phyloP scores from a whole-genome alignment of 2,797 vertebrate species.

The Urosaurus nigricauda region DNA sequence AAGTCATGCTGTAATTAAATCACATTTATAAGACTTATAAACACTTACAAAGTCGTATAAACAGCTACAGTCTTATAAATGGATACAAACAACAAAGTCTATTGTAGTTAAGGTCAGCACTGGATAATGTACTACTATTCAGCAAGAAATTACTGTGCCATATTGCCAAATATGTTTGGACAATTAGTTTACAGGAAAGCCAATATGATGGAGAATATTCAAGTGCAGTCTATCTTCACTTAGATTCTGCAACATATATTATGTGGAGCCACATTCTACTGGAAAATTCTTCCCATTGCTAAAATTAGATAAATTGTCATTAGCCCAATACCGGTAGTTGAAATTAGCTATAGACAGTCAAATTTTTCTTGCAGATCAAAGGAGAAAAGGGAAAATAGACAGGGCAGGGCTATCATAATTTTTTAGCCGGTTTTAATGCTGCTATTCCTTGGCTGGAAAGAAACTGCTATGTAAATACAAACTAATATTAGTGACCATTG shows the following conservation, averaged over 20 bases:
- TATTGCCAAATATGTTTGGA: background rate
- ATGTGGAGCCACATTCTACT: background rate
- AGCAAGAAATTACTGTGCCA: background rate
- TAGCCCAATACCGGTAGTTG: background rate
- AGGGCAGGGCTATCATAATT: background rate
- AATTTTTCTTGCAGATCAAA: slow-evolving; percentile 1
- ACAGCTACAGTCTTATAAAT: slow-evolving; percentile 11
- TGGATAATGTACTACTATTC: background rate
- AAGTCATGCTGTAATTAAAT: background rate
- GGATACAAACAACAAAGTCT: slow-evolving; percentile 1
- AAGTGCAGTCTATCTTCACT: background rate
- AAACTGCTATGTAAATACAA: background rate
- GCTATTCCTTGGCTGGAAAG: background rate
- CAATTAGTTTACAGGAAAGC: background rate
- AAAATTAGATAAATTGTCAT: background rate
- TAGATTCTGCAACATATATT: background rate
- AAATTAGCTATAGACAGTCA: background rate
- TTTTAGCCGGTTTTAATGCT: background rate
- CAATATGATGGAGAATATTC: background rate
- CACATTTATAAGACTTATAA: background rate
- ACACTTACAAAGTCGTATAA: too few species aligned
- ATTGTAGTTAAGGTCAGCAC: background rate
- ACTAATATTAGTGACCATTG: background rate
- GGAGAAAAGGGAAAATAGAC: background rate
- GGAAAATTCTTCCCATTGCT: background rate